phyloP scores from a whole-genome alignment of 1,140 invertebrate genomes.

The Ridgeia piscesae region DNA sequence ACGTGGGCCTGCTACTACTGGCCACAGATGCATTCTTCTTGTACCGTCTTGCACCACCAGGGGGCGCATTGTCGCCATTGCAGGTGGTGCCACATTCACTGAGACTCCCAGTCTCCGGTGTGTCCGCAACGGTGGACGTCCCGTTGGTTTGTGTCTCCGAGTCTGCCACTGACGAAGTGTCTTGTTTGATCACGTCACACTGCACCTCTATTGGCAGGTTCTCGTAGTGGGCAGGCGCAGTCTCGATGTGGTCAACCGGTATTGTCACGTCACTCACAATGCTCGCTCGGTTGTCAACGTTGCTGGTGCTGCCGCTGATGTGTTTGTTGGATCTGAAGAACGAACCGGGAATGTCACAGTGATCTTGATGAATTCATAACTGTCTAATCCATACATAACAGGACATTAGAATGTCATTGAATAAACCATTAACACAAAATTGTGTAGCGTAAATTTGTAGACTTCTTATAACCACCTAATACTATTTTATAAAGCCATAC shows the following conservation, averaged over 20 bases:
- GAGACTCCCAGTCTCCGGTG: background rate
- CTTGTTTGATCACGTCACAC: background rate
- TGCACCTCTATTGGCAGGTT: background rate
- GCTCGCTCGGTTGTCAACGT: background rate
- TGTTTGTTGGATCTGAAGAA: background rate
- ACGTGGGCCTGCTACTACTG: background rate
- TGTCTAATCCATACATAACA: too few species aligned
- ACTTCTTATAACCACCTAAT: too few species aligned
- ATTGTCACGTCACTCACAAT: background rate
- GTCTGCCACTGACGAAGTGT: background rate
- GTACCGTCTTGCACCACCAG: background rate
- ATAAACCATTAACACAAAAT: too few species aligned
- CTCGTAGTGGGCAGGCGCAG: background rate
- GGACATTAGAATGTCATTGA: too few species aligned
- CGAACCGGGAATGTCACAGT: too few species aligned
- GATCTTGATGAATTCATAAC: too few species aligned
- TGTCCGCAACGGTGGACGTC: background rate
- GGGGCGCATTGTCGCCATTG: background rate
- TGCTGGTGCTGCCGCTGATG: background rate
- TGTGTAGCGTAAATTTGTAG: too few species aligned
- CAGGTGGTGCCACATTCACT: background rate
- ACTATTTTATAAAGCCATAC: too few species aligned
- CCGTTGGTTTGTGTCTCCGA: background rate
- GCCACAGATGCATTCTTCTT: background rate
- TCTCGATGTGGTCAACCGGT: background rate